phyloP scores from a whole-genome alignment of 1,140 invertebrate genomes.

The Sycobia sp. region DNA sequence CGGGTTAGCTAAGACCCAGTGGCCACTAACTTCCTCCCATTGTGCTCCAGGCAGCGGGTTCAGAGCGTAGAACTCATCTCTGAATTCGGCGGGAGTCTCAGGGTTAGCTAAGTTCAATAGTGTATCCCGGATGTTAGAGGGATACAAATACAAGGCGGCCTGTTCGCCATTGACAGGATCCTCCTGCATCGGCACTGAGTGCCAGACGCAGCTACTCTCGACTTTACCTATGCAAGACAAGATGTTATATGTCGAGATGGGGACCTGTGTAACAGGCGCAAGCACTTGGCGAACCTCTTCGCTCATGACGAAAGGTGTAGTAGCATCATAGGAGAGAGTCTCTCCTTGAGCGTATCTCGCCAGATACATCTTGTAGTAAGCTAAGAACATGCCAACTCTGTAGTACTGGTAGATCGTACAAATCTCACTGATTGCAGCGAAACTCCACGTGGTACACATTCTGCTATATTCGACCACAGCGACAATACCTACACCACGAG shows the following conservation, averaged over 20 bases:
- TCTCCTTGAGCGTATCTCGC: constrained; percentile 17
- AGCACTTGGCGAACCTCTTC: background rate
- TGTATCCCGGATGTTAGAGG: background rate
- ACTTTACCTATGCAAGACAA: background rate
- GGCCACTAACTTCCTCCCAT: background rate
- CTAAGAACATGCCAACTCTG: constrained; percentile 4
- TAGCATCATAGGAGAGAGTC: background rate
- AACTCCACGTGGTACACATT: constrained; percentile 28
- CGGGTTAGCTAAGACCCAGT: background rate
- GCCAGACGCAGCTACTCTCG: background rate
- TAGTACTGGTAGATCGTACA: constrained; percentile 30
- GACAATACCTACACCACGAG: constrained; percentile 16
- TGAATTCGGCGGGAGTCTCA: background rate
- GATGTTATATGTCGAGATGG: background rate
- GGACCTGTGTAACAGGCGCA: background rate
- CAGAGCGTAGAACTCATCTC: background rate
- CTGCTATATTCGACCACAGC: constrained; percentile 7
- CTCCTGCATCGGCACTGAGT: background rate
- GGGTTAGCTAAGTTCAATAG: background rate
- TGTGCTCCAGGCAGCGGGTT: background rate
- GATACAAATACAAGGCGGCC: background rate
- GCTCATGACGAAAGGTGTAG: no score
- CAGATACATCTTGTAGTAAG: constrained; percentile 23
- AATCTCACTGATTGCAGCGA: constrained; percentile 6
- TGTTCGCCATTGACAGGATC: background rate